Conservation (phyloP, 2,888 invertebrate genomes). For the Andrena hattorfiana region DNA sequence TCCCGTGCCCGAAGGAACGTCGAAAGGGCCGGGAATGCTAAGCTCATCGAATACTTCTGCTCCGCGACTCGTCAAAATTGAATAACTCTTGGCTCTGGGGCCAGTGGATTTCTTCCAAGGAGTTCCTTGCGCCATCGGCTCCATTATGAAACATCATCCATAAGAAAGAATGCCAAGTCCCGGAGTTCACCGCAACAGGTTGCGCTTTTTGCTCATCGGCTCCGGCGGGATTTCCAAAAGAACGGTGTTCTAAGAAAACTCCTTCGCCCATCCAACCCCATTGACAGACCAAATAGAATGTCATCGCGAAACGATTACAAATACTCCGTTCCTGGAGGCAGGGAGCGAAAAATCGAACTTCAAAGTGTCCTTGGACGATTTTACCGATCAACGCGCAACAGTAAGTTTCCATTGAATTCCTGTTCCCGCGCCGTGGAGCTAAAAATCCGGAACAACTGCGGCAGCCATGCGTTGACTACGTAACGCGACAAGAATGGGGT, state of each 20-base stretch:
- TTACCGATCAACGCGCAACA: not conserved
- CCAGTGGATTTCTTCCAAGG: slow-evolving; percentile 41
- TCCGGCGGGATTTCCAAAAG: not conserved
- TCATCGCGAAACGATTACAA: no score
- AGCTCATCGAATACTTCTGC: slow-evolving; percentile 21
- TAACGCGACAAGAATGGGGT: slow-evolving; percentile 60
- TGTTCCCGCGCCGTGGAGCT: slow-evolving; percentile 9
- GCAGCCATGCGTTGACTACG: slow-evolving; percentile 16
- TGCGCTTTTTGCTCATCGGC: slow-evolving; percentile 22
- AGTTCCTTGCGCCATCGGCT: slow-evolving; percentile 49
- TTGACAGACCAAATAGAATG: no score
- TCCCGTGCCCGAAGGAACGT: not conserved
- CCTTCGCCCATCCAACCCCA: not conserved
- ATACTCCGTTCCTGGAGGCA: no score
- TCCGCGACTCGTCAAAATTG: slow-evolving; percentile 52
- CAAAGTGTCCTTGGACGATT: slow-evolving; percentile 1
- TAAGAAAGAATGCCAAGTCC: slow-evolving; percentile 42
- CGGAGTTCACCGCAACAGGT: slow-evolving; percentile 49
- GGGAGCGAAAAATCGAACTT: slow-evolving; percentile 7
- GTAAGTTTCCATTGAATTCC: slow-evolving; percentile 19
- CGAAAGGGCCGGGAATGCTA: not conserved
- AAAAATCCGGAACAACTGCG: slow-evolving; percentile 31
- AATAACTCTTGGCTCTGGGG: slow-evolving; percentile 47
- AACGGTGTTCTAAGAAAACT: not conserved
- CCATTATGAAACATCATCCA: slow-evolving; percentile 57